A percentile compares a stretch with the other conserved stretches of the same genome.
These are phyloP conservation scores for Zapornia atra DNA, from an alignment of 2,113 vertebrate species.

Conservation along the genomic window DNA sequence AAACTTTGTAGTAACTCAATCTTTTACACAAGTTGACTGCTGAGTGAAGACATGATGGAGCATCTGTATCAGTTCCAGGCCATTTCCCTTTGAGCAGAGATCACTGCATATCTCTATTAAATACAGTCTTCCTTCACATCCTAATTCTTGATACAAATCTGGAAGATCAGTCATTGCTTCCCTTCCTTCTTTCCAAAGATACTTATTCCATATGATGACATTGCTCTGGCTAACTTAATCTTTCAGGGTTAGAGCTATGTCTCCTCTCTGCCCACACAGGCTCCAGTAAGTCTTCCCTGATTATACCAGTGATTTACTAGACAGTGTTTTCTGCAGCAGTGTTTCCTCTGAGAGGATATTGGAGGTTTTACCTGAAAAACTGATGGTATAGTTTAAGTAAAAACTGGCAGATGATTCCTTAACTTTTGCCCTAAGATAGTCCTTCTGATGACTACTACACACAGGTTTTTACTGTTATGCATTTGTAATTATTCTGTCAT, in stretches of 20 bases:
- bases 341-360: not conserved
- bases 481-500: not conserved
- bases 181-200: not conserved
- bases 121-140: not conserved
- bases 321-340: not conserved
- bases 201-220: not conserved
- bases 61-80: not conserved
- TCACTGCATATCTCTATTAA: not conserved
- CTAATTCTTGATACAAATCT: not conserved
- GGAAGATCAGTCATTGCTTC: not conserved
- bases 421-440: not conserved
- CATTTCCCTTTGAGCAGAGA: not conserved
- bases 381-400: not conserved
- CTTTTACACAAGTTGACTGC: not conserved
- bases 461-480: not conserved
- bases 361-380: not conserved
- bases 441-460: not conserved
- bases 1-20: not conserved
- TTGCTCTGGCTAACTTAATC: not conserved
- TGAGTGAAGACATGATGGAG: not conserved
- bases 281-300: not conserved
- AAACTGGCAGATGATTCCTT: not conserved
- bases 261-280: not conserved
- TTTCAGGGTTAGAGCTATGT: not conserved
- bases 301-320: not conserved